Conservation (phyloP, 2,113 vertebrate species). For the Vimba vimba region DNA sequence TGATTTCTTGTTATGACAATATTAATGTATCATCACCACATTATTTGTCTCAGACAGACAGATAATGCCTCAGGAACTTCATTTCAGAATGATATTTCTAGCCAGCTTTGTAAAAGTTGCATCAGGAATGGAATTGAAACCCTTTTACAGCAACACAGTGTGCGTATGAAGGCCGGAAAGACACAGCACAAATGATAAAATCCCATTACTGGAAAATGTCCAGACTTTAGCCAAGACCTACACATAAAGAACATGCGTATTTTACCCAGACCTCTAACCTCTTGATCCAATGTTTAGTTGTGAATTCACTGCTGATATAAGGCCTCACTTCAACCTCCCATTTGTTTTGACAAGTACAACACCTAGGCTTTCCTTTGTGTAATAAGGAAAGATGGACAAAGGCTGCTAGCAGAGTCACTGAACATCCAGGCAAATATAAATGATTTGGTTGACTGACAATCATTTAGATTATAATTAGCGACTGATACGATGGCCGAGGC, state of each 20-base stretch:
- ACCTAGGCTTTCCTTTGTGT: constrained; percentile 6
- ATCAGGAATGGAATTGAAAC: background rate
- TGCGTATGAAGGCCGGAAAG: constrained; percentile 12
- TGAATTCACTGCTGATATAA: background rate
- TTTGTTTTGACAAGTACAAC: background rate
- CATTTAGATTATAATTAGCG: constrained; percentile 73
- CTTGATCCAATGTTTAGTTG: constrained; percentile 4
- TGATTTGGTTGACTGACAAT: constrained; percentile 67
- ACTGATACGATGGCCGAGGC: constrained; percentile 68
- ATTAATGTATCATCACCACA: constrained; percentile 22
- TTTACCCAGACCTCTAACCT: background rate
- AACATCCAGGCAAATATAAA: constrained; percentile 56
- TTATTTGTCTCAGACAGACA: constrained; percentile 28
- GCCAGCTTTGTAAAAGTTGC: background rate
- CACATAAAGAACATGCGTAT: background rate
- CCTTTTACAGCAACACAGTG: background rate
- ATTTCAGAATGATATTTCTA: constrained; percentile 35
- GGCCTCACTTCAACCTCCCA: background rate
- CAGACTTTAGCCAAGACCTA: background rate
- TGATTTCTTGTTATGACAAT: constrained; percentile 8
- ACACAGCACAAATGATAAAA: constrained; percentile 36
- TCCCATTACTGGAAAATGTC: background rate
- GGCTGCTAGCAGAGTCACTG: constrained; percentile 51
- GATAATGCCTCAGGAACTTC: constrained; percentile 21
- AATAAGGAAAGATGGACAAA: constrained; percentile 29